Percentiles rank a stretch among this genome's conserved stretches.
Conservation (phyloP, 2,797 vertebrate species). For the Pangasius macronema region DNA sequence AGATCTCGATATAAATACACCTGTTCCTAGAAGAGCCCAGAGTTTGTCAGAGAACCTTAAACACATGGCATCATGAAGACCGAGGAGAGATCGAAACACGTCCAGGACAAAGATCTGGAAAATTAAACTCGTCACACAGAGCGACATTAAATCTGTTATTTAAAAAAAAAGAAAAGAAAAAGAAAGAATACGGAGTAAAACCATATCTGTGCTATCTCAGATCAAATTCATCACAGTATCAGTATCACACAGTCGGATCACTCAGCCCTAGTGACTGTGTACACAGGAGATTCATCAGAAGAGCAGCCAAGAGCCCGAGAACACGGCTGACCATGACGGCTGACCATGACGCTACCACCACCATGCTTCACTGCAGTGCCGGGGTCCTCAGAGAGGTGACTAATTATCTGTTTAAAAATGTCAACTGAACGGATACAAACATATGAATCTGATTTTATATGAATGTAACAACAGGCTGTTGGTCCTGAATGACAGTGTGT, state of each 20-base stretch:
- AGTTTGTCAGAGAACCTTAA: background rate
- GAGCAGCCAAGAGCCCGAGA: background rate
- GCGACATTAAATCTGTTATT: too few relatives aligned
- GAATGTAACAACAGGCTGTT: background rate
- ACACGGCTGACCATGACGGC: background rate
- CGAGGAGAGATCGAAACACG: background rate
- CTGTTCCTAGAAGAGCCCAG: too few relatives aligned
- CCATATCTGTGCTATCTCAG: background rate
- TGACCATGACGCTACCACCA: background rate
- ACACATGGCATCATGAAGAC: background rate
- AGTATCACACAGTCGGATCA: background rate
- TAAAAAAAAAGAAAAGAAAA: too few relatives aligned
- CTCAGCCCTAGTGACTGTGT: background rate
- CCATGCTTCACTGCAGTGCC: background rate
- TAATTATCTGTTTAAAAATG: background rate
- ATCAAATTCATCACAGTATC: background rate
- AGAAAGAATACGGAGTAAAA: too few relatives aligned
- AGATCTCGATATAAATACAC: too few relatives aligned
- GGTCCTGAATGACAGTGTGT: background rate
- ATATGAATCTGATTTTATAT: background rate
- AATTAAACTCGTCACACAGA: too few relatives aligned
- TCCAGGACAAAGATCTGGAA: background rate
- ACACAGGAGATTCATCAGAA: background rate
- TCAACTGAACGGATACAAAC: background rate
- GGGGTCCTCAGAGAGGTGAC: too few relatives aligned